A percentile compares a stretch with the other conserved stretches of the same genome.
phyloP scores from a whole-genome alignment of 2,797 vertebrate species.

The Protosalanx chinensis region DNA sequence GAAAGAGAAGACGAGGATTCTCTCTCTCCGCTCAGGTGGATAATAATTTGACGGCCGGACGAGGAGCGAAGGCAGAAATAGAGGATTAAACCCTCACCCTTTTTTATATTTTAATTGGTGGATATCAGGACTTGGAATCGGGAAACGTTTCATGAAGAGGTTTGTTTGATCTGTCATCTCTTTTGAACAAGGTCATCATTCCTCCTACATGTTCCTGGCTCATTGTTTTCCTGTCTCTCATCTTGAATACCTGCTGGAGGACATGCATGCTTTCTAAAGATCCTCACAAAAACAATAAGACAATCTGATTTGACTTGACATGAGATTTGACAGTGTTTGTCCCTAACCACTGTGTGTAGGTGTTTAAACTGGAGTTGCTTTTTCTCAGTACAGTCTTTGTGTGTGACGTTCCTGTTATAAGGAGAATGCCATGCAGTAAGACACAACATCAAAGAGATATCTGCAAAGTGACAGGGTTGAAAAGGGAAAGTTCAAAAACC shows the following conservation, averaged over 20 bases:
- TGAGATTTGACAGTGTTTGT: not conserved
- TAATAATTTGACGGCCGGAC: slow-evolving; percentile 31
- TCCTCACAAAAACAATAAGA: not conserved
- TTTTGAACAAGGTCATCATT: slow-evolving; percentile 29
- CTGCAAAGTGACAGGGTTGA: not conserved
- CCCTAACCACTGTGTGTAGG: not conserved
- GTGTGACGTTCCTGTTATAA: not conserved
- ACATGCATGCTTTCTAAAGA: not conserved
- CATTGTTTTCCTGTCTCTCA: slow-evolving; percentile 39
- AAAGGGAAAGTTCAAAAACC: not conserved
- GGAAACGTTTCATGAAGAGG: slow-evolving; percentile 59
- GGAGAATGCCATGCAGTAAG: not conserved
- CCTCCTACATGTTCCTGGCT: slow-evolving; percentile 11
- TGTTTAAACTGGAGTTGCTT: not conserved
- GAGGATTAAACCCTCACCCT: slow-evolving; percentile 43
- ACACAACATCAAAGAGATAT: not conserved
- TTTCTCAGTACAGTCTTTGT: not conserved
- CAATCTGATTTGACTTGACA: not conserved
- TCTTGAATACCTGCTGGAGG: not conserved
- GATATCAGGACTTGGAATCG: slow-evolving; percentile 64
- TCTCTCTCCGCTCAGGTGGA: slow-evolving; percentile 51
- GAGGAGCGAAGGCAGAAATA: slow-evolving; percentile 15
- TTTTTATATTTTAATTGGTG: slow-evolving; percentile 37
- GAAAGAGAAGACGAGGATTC: slow-evolving; percentile 18
- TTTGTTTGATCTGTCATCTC: slow-evolving; percentile 68